Evolutionary conservation across 1,140 invertebrate genomes (phyloP), one percentile per base, ranked within the genome.

Genomic region (Achroia grisella): DNA sequence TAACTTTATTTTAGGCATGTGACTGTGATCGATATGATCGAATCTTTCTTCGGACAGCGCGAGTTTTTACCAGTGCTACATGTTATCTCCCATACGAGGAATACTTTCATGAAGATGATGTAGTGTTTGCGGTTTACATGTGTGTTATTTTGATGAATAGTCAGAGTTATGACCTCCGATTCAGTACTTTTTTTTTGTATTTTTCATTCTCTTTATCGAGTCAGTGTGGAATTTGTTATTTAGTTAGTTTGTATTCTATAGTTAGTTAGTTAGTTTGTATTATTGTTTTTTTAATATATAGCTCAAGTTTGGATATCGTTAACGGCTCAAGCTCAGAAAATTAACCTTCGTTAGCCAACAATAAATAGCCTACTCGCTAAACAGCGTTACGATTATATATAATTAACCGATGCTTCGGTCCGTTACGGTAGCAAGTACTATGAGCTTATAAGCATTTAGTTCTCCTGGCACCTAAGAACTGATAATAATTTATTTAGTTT

Each of bases 21-120:
- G 77, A 81, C 73, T 76, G 72, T 79, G 79, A 83, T 83, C 64
- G 75, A 83, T 83, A 73, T 64, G 77, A 76, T 83, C 69, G 63
- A 64, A 67, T 76, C 71, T 74, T 48, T 66, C 59, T 66, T 71
- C 53, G 44, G 77, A 83, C 77, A 68, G 70, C 65, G 49, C 47
- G 50, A 55, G 54, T 63, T 71, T 66, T 68, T 66, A 58, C 59
- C 57, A 44, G 36, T 39, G 31, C 11, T 23, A 17, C 14, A 27
- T 30, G 46, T 28, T 47, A 46, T 23, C 23, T 33, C 15, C 34
- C 33, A 35, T 44, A 30, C 33, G 32, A 52, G 54, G 58, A 62
- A 62, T 65, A 53, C 52, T 46, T 46, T 48, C 27, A 43, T 64
- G 53, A 56, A 66, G 54, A 68, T 70, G 66, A 64, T 72, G 55